Conservation (phyloP, 1,140 invertebrate species). For the Aphidius ervi region DNA sequence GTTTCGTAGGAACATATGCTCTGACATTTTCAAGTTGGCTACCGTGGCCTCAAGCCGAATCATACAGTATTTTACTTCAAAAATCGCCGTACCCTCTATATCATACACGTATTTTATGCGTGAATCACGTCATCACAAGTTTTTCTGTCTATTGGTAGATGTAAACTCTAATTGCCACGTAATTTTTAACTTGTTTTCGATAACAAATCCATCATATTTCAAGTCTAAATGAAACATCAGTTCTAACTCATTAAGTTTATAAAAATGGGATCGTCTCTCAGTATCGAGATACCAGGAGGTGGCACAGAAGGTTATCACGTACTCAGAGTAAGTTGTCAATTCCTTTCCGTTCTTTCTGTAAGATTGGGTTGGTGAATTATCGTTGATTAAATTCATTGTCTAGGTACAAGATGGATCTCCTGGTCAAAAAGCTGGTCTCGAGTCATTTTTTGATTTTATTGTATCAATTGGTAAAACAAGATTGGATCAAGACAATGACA, state of each 20-base stretch:
- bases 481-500: constrained; percentile 97
- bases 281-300: constrained; percentile 90
- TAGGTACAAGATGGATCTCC: constrained; percentile 96
- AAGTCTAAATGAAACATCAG: no score
- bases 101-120: no score
- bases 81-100: no score
- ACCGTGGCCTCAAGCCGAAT: no score
- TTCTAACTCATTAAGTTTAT: not conserved
- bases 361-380: constrained; percentile 1
- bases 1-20: no score
- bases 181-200: no score
- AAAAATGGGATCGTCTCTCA: constrained; percentile 88
- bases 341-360: constrained; percentile 3
- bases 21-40: no score
- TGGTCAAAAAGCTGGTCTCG: constrained; percentile 87
- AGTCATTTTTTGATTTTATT: constrained; percentile 99
- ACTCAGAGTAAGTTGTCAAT: constrained; percentile 66
- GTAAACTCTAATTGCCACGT: no score
- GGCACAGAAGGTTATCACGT: constrained; percentile 98
- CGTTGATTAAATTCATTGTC: constrained; percentile 34
- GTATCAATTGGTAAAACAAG: constrained; percentile 92
- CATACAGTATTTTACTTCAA: no score
- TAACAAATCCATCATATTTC: no score
- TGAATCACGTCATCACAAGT: no score
- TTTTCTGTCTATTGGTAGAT: no score